A percentile compares a stretch with the other conserved stretches of the same genome.
These are phyloP conservation scores for Perccottus glenii DNA, from an alignment of 2,113 vertebrate species.

Conservation along the genomic window DNA sequence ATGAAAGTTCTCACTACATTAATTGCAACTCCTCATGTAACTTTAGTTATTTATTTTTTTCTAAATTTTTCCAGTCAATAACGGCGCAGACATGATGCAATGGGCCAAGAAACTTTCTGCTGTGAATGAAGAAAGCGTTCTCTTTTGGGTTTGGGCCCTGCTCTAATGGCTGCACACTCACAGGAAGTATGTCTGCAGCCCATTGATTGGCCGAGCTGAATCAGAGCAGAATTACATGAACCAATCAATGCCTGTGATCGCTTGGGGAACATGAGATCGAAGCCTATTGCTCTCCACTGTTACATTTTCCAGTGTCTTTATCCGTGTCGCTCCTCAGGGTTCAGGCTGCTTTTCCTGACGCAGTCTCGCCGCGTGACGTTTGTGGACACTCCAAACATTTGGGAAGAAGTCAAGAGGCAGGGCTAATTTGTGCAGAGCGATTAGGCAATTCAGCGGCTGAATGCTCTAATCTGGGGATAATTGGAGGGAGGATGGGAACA, in stretches of 20 bases:
- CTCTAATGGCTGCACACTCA: constrained; percentile 61
- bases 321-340: background rate
- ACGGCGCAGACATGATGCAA: too few species aligned
- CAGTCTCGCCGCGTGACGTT: constrained; percentile 25
- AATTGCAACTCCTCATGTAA: too few species aligned
- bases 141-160: constrained; percentile 39
- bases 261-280: constrained; percentile 65
- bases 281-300: constrained; percentile 36
- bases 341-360: background rate
- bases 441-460: constrained; percentile 24
- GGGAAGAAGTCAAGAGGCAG: constrained; percentile 38
- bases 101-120: background rate
- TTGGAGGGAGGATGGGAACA: constrained; percentile 52
- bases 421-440: constrained; percentile 59
- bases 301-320: constrained; percentile 39
- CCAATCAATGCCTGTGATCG: constrained; percentile 74
- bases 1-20: too few species aligned
- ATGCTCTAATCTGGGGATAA: constrained; percentile 50
- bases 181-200: constrained; percentile 64
- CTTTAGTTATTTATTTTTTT: too few species aligned
- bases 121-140: background rate
- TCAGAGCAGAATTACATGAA: constrained; percentile 75
- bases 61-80: too few species aligned
- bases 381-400: constrained; percentile 42
- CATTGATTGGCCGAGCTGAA: constrained; percentile 75